Evolutionary conservation across 2,113 vertebrate species (phyloP), one percentile per base, ranked within the genome.

Genomic region (Phaethornis superciliosus): DNA sequence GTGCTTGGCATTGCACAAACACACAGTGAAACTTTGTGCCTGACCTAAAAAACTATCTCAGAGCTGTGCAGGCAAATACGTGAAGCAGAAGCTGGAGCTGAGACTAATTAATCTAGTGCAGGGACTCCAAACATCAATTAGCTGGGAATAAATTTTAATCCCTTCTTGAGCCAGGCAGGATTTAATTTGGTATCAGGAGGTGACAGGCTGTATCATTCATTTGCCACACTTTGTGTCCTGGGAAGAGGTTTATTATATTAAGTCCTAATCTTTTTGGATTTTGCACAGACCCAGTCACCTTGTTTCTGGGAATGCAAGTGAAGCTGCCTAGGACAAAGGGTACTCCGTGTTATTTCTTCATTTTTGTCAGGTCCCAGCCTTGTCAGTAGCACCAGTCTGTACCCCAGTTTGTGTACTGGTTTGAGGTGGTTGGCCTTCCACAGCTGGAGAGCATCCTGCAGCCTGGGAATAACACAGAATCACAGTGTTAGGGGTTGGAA

Each of bases 41-140:
- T 94, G 95, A 92, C 88, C 86, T 75, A 81, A 83, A 90, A 92
- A 81, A 20, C 14, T 60, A 9, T n/a, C 89, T 84, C 70, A 76
- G 74, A 94, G 65, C 70, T 62, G 37, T 1, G 0, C 74, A 65
- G n/a, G 49, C 63, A 84, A 89, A 54, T 37, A 79, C 1, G 2
- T 37, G 63, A 86, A 93, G 83, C 77, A 88, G 72, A 81, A 92
- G 55, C 81, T 80, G 62, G 55, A 89, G 87, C 70, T 92, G 84
- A 89, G 78, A 89, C 86, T 89, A 85, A 92, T 93, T 92, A 64
- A 94, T 94, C 81, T 85, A 46, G 54, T 76, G 58, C 4, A 0
- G 59, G 60, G 91, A 94, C 81, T 95, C 86, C 74, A 89, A 87
- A 87, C 84, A 91, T 89, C 96, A 93, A 89, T 96, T 96, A 96